Evolutionary conservation across 1,140 invertebrate species (phyloP).

Genomic region (Procambarus virginalis): DNA sequence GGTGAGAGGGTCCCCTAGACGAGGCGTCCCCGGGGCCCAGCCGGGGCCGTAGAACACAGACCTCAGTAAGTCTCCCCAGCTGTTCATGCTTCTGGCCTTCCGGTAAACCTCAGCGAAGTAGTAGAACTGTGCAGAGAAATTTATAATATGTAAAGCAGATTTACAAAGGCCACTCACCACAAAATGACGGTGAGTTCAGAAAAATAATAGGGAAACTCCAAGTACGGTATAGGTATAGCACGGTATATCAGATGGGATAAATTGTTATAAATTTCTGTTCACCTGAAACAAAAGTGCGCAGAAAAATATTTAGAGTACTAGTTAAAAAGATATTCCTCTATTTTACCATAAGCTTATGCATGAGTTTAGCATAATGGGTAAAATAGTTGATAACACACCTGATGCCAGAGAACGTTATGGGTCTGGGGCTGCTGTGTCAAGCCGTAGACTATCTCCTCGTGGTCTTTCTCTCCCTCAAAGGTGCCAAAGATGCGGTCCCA

Average conservation of each 20-base stretch:
- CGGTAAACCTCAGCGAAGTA: not conserved
- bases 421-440: conserved; percentile 72
- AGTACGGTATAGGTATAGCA: too few species aligned
- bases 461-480: conserved; percentile 77
- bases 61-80: conserved; percentile 22
- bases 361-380: too few species aligned
- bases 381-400: not conserved
- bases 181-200: too few species aligned
- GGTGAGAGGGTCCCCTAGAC: conserved; percentile 37
- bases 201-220: too few species aligned
- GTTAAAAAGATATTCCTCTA: too few species aligned
- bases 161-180: too few species aligned
- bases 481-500: conserved; percentile 79
- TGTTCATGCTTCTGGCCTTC: not conserved
- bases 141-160: too few species aligned
- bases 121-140: not conserved
- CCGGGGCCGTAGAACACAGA: conserved; percentile 33
- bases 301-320: too few species aligned
- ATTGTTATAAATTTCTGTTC: too few species aligned
- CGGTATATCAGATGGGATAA: too few species aligned
- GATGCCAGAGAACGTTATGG: conserved; percentile 27
- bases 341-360: too few species aligned
- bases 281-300: too few species aligned
- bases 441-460: conserved; percentile 76
- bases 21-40: conserved; percentile 27